phyloP scores from a whole-genome alignment of 1,140 invertebrate genomes.

The Calliopsis andreniformis region DNA sequence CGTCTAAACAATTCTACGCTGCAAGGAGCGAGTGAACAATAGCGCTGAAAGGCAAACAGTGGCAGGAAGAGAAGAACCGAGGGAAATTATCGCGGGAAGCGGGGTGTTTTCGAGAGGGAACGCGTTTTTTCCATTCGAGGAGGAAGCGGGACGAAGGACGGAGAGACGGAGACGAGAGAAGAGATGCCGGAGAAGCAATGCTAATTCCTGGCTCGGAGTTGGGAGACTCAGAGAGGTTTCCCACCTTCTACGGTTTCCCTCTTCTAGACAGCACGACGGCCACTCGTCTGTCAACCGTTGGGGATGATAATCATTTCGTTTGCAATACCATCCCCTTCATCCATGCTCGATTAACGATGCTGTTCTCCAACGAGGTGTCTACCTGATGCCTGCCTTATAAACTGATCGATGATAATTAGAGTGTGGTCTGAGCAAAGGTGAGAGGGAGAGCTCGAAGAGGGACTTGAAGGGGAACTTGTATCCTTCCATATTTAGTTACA shows the following conservation, averaged over 20 bases:
- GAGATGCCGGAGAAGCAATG: slow-evolving; percentile 66
- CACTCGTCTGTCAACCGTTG: slow-evolving; percentile 51
- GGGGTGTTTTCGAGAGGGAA: slow-evolving; percentile 45
- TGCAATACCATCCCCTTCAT: slow-evolving; percentile 1
- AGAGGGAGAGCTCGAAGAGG: not conserved
- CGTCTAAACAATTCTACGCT: too few relatives aligned
- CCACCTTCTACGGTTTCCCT: slow-evolving; percentile 81
- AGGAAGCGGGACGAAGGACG: slow-evolving; percentile 13
- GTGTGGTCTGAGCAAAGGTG: not conserved
- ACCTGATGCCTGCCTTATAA: not conserved
- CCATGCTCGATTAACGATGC: not conserved
- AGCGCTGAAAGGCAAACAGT: not conserved
- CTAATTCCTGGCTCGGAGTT: slow-evolving; percentile 77
- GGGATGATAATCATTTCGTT: slow-evolving; percentile 61
- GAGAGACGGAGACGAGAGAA: slow-evolving; percentile 45
- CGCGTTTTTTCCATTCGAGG: slow-evolving; percentile 18
- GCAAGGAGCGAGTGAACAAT: slow-evolving; percentile 32
- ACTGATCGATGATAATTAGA: not conserved
- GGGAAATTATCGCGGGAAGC: slow-evolving; percentile 57
- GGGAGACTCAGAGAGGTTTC: slow-evolving; percentile 79
- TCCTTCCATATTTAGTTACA: too few relatives aligned
- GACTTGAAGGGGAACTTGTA: not conserved
- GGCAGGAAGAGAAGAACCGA: slow-evolving; percentile 23
- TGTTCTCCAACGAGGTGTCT: not conserved
- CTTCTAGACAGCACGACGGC: slow-evolving; percentile 64